Conservation (phyloP, 2,113 vertebrate species). For the Neomonachus schauinslandi region DNA sequence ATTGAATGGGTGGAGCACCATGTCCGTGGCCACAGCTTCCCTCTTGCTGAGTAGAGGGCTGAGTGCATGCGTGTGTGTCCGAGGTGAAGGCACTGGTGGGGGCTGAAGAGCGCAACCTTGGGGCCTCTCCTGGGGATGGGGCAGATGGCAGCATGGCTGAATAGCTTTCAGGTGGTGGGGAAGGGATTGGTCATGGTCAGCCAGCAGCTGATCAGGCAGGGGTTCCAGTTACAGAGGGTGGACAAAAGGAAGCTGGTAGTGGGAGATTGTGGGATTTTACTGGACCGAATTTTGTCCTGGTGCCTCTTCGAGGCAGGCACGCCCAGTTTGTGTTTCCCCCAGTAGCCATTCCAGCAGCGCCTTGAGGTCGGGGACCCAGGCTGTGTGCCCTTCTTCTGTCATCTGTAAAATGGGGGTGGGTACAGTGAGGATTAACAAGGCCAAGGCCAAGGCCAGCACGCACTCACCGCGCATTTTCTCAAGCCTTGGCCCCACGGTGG, state of each 20-base stretch:
- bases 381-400: not conserved
- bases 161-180: not conserved
- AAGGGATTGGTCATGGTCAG: fast-evolving
- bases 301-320: not conserved
- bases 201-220: not conserved
- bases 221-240: too few relatives aligned
- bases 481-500: fast-evolving
- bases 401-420: not conserved
- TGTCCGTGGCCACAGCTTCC: not conserved
- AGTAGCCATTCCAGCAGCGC: too few relatives aligned
- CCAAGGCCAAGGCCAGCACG: not conserved
- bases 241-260: not conserved
- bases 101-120: not conserved
- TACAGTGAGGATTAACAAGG: not conserved
- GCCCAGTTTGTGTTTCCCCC: not conserved
- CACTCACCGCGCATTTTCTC: fast-evolving
- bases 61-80: not conserved
- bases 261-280: not conserved
- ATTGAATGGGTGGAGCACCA: fast-evolving
- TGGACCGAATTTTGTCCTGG: not conserved
- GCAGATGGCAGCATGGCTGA: fast-evolving
- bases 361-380: not conserved
- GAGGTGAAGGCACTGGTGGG: not conserved
- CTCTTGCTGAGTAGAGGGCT: fast-evolving
- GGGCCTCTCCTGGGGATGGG: not conserved